Percentiles rank a stretch among this genome's conserved stretches.
phyloP scores from a whole-genome alignment of 2,888 invertebrate species.

The Hoplodrina ambigua region DNA sequence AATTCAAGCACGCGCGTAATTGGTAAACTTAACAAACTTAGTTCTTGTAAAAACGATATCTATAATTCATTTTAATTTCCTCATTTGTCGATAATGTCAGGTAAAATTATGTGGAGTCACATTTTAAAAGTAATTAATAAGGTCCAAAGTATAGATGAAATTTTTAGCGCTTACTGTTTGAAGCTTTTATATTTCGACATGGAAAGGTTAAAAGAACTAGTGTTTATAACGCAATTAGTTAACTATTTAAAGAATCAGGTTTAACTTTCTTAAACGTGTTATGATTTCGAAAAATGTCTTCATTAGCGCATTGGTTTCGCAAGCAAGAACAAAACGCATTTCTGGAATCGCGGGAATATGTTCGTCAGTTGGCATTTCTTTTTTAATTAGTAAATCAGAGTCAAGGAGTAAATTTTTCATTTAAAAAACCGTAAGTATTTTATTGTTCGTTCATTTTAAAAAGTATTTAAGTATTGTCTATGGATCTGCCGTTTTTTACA shows the following conservation, averaged over 20 bases:
- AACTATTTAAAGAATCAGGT: slow-evolving; percentile 67
- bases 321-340: slow-evolving; percentile 68
- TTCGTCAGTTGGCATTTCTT: slow-evolving; percentile 50
- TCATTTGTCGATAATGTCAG: slow-evolving; percentile 53
- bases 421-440: slow-evolving; percentile 8
- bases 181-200: slow-evolving; percentile 1
- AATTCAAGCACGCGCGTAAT: slow-evolving; percentile 47
- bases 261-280: slow-evolving; percentile 69
- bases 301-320: slow-evolving; percentile 72
- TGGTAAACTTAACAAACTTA: slow-evolving; percentile 21
- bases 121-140: slow-evolving; percentile 30
- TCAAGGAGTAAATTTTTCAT: slow-evolving; percentile 19
- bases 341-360: slow-evolving; percentile 70
- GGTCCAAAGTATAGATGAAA: slow-evolving; percentile 6
- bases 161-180: slow-evolving; percentile 14
- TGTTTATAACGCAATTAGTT: slow-evolving; percentile 39
- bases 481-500: slow-evolving; percentile 22
- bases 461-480: slow-evolving; percentile 11
- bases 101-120: slow-evolving; percentile 26
- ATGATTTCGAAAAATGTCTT: slow-evolving; percentile 79
- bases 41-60: slow-evolving; percentile 14
- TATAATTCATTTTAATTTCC: slow-evolving; percentile 48
- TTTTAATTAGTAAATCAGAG: slow-evolving; percentile 48
- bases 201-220: slow-evolving; percentile 24
- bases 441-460: slow-evolving; percentile 1